phyloP scores from a whole-genome alignment of 2,113 vertebrate species.

The Nettapus auritus region DNA sequence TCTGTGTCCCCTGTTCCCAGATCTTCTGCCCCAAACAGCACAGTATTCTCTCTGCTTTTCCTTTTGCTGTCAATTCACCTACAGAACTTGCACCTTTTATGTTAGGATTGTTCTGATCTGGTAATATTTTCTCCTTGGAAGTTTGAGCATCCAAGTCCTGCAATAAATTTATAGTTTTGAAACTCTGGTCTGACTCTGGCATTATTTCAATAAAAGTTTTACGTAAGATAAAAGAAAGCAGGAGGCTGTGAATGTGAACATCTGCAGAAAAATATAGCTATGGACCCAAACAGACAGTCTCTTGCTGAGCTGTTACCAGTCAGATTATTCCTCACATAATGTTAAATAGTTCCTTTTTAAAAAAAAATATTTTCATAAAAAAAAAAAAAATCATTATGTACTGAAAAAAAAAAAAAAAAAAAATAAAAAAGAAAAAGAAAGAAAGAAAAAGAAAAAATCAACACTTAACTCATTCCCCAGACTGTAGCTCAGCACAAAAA shows the following conservation, averaged over 20 bases:
- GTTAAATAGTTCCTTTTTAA: neutral
- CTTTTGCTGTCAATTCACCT: neutral
- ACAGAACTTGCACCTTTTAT: neutral
- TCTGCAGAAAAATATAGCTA: neutral
- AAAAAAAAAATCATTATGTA: neutral
- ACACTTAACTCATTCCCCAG: conserved; percentile 29
- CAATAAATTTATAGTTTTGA: neutral
- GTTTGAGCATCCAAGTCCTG: neutral
- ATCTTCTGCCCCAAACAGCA: neutral
- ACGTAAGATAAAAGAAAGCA: neutral
- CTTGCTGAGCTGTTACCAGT: neutral
- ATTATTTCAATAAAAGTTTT: neutral
- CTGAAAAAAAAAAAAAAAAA: neutral
- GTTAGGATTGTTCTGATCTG: neutral
- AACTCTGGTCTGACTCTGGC: neutral
- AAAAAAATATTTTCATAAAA: neutral
- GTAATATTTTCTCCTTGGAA: neutral
- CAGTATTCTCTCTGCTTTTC: neutral
- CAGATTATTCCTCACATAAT: neutral
- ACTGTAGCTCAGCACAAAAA: conserved; percentile 16
- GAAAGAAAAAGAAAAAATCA: neutral
- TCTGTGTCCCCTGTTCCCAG: neutral
- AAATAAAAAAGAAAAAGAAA: neutral
- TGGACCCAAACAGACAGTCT: neutral
- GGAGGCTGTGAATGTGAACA: neutral